phyloP scores from a whole-genome alignment of 2,113 vertebrate species.

The Gadus macrocephalus region DNA sequence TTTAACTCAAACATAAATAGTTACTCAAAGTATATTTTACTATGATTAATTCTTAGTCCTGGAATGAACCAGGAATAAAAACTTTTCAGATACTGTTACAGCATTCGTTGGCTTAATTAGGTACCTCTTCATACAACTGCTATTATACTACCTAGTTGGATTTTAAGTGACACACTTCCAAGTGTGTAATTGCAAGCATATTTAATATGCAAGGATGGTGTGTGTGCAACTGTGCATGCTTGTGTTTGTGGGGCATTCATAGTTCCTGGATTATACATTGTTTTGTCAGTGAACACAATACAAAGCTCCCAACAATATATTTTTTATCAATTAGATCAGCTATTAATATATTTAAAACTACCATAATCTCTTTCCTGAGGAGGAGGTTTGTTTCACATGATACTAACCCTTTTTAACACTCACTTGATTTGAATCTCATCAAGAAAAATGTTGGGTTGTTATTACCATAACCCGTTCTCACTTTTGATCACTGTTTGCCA shows the following conservation, averaged over 20 bases:
- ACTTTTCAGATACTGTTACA: background rate
- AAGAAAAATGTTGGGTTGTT: conserved; percentile 33
- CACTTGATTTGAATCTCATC: conserved; percentile 52
- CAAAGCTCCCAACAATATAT: no score
- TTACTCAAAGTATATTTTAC: background rate
- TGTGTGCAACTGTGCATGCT: background rate
- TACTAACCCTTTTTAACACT: no score
- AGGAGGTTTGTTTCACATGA: no score
- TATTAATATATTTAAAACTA: no score
- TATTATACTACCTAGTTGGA: background rate
- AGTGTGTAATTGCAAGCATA: background rate
- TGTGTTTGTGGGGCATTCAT: conserved; percentile 5
- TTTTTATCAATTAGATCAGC: no score
- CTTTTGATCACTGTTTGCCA: conserved; percentile 23
- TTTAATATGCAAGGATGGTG: background rate
- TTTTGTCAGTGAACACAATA: no score
- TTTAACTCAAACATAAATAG: conserved; percentile 1
- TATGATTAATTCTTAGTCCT: conserved; percentile 1
- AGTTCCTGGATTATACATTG: no score
- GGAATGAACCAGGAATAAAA: conserved; percentile 1
- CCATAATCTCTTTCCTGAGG: no score
- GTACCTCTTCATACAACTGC: background rate
- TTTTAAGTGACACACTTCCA: background rate
- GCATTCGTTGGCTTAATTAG: background rate
- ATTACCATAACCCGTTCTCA: no score